Evolutionary conservation across 2,888 invertebrate genomes (phyloP).

Genomic region (Xanthostigma xanthostigma): DNA sequence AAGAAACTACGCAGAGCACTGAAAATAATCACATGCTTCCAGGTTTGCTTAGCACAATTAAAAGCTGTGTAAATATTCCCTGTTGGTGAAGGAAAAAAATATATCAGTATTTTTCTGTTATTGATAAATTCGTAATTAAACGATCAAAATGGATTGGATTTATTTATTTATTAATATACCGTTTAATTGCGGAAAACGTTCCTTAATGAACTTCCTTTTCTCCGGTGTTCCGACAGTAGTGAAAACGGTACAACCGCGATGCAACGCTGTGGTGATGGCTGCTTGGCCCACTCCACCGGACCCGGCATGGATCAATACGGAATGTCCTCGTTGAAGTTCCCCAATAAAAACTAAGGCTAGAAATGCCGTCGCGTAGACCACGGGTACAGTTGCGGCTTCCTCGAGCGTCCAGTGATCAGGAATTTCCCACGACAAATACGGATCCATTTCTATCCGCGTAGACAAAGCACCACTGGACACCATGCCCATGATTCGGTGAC

Average conservation of each 20-base stretch:
- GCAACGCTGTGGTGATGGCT: slow-evolving; percentile 46
- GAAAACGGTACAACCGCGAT: slow-evolving; percentile 39
- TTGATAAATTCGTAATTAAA: too few species aligned
- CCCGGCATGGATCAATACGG: slow-evolving; percentile 34
- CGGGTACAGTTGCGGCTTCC: slow-evolving; percentile 44
- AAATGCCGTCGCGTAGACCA: slow-evolving; percentile 39
- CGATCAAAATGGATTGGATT: background rate
- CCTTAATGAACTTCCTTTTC: slow-evolving; percentile 35
- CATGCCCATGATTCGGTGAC: slow-evolving; percentile 29
- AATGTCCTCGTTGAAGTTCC: slow-evolving; percentile 22
- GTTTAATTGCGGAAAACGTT: slow-evolving; percentile 30
- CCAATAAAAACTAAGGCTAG: slow-evolving; percentile 27
- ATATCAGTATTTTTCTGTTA: too few species aligned
- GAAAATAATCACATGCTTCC: too few species aligned
- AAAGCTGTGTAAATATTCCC: too few species aligned
- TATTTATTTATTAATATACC: background rate
- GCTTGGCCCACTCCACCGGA: slow-evolving; percentile 57
- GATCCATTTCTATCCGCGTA: slow-evolving; percentile 33
- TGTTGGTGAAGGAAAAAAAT: too few species aligned
- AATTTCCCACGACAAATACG: slow-evolving; percentile 31
- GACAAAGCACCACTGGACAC: slow-evolving; percentile 35
- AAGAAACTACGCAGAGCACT: too few species aligned
- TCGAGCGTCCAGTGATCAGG: slow-evolving; percentile 38
- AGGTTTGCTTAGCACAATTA: too few species aligned
- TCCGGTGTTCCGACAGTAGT: slow-evolving; percentile 44